Percentiles rank a stretch among this genome's conserved stretches.
Conservation (phyloP, 2,113 vertebrate genomes). For the Amphilophus citrinellus region DNA sequence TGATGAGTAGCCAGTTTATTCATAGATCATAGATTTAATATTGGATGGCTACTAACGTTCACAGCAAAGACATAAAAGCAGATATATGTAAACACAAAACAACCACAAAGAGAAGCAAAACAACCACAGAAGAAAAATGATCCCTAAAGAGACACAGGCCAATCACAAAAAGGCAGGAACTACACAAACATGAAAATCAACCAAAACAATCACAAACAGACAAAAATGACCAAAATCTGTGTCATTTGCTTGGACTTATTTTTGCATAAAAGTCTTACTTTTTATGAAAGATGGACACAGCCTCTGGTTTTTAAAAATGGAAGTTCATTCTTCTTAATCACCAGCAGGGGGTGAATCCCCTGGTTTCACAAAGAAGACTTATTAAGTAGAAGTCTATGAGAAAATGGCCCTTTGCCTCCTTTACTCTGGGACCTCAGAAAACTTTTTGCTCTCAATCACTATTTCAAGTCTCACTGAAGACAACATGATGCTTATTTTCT, state of each 20-base stretch:
- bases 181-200: neutral
- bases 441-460: neutral
- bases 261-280: neutral
- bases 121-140: rapidly evolving
- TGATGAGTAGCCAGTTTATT: neutral
- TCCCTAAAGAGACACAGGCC: rapidly evolving
- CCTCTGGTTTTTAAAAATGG: neutral
- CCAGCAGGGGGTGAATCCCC: neutral
- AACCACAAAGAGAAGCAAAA: neutral
- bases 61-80: neutral
- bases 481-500: neutral
- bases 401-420: neutral
- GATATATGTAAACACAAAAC: neutral
- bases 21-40: neutral
- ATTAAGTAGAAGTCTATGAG: neutral
- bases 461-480: neutral
- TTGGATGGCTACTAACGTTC: neutral
- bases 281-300: neutral
- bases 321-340: neutral
- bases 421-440: neutral
- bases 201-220: neutral
- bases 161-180: neutral
- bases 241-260: no score
- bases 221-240: neutral
- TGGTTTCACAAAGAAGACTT: neutral